These are phyloP conservation scores for Eustalomyia histrio DNA, from an alignment of 2,888 invertebrate species.

Conservation along the genomic window DNA sequence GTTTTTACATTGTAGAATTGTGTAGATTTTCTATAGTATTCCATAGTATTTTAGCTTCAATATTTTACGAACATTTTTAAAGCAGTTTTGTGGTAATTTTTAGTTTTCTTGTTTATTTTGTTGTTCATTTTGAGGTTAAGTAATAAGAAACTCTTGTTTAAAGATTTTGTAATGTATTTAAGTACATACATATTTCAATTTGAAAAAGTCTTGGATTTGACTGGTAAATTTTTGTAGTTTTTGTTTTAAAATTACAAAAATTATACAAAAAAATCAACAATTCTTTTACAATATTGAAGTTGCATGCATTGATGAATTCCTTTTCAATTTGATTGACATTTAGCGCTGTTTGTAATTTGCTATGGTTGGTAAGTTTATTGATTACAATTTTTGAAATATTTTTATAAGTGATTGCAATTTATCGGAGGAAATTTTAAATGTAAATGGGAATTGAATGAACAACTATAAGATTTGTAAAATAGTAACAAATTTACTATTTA, in stretches of 20 bases:
- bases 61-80: constrained; percentile 15
- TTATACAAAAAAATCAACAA: constrained; percentile 25
- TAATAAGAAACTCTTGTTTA: constrained; percentile 58
- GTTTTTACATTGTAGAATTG: background rate
- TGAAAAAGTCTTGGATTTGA: constrained; percentile 34
- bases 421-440: background rate
- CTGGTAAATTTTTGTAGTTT: constrained; percentile 33
- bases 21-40: background rate
- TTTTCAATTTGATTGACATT: constrained; percentile 62
- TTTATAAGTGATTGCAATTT: constrained; percentile 6
- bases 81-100: constrained; percentile 18
- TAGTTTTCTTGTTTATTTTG: constrained; percentile 14
- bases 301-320: constrained; percentile 45
- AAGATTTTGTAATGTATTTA: constrained; percentile 52
- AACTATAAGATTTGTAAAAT: background rate
- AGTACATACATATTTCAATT: constrained; percentile 34
- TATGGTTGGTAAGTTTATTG: constrained; percentile 55
- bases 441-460: background rate
- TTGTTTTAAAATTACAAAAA: constrained; percentile 6
- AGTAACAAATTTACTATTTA: background rate
- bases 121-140: constrained; percentile 58
- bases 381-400: constrained; percentile 31
- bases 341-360: constrained; percentile 42
- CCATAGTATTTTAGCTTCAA: background rate
- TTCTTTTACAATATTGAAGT: constrained; percentile 39